Conservation (phyloP, 2,113 vertebrate genomes). For the Onychostoma macrolepis region DNA sequence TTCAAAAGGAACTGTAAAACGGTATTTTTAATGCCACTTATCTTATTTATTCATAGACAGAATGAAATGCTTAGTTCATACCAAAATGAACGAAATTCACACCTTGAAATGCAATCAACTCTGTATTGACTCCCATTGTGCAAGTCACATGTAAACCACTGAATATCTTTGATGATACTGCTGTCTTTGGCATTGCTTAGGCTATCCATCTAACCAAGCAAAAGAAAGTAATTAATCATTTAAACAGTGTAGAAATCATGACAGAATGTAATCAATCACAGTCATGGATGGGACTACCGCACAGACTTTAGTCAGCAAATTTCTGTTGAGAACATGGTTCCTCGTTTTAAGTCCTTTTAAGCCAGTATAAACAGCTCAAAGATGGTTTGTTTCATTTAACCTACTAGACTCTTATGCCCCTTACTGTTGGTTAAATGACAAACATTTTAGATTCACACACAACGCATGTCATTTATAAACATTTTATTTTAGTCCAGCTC, state of each 20-base stretch:
- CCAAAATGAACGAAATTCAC: not conserved
- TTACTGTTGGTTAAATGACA: not conserved
- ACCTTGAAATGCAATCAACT: not conserved
- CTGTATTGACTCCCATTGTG: not conserved
- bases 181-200: not conserved
- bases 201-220: not conserved
- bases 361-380: not conserved
- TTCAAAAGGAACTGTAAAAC: no score
- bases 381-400: not conserved
- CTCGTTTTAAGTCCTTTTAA: not conserved
- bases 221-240: not conserved
- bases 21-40: not conserved
- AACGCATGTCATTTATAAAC: not conserved
- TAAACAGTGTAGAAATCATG: not conserved
- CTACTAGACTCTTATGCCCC: not conserved
- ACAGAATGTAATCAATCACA: not conserved
- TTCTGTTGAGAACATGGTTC: not conserved
- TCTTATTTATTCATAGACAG: not conserved
- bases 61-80: not conserved
- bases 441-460: not conserved
- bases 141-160: not conserved
- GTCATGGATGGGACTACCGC: not conserved
- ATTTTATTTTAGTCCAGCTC: slow-evolving; percentile 1
- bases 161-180: not conserved
- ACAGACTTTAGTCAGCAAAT: not conserved